Percentiles rank a stretch among this genome's conserved stretches.
These are phyloP conservation scores for Brachionus manjavacas DNA, from an alignment of 1,140 invertebrate species.

Conservation along the genomic window DNA sequence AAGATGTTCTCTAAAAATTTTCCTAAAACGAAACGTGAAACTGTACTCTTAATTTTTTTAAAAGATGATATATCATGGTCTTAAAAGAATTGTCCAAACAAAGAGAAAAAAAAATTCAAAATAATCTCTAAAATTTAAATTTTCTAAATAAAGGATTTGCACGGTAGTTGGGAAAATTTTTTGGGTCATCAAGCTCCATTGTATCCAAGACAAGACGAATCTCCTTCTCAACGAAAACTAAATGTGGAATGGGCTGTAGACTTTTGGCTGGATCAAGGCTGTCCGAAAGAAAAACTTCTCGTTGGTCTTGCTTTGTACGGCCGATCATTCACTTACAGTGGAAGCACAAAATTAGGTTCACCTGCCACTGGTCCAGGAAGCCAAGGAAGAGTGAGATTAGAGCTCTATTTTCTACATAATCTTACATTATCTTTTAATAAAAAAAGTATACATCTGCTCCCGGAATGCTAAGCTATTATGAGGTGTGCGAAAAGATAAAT, in stretches of 20 bases:
- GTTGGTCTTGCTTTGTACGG: constrained; percentile 83
- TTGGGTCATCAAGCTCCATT: constrained; percentile 29
- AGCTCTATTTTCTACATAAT: constrained; percentile 83
- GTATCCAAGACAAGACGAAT: constrained; percentile 34
- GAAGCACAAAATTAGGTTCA: constrained; percentile 75
- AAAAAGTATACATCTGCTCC: constrained; percentile 74
- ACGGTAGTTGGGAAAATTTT: constrained; percentile 36
- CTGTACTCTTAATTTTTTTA: too few species aligned
- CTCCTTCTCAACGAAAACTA: background rate
- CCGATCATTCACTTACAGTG: constrained; percentile 71
- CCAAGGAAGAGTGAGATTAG: constrained; percentile 68
- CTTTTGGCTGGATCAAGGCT: constrained; percentile 71
- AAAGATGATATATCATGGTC: too few species aligned
- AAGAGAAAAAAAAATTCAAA: too few species aligned
- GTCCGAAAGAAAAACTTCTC: constrained; percentile 71
- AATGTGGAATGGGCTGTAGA: constrained; percentile 49
- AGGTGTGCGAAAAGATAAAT: constrained; percentile 58
- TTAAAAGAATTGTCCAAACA: too few species aligned
- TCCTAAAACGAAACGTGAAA: too few species aligned
- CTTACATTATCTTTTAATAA: constrained; percentile 56
- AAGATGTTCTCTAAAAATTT: too few species aligned
- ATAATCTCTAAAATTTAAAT: too few species aligned
- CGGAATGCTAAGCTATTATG: constrained; percentile 84
- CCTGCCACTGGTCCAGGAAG: constrained; percentile 68
- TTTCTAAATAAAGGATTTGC: background rate